phyloP scores from a whole-genome alignment of 2,113 vertebrate genomes.

The Lontra canadensis region DNA sequence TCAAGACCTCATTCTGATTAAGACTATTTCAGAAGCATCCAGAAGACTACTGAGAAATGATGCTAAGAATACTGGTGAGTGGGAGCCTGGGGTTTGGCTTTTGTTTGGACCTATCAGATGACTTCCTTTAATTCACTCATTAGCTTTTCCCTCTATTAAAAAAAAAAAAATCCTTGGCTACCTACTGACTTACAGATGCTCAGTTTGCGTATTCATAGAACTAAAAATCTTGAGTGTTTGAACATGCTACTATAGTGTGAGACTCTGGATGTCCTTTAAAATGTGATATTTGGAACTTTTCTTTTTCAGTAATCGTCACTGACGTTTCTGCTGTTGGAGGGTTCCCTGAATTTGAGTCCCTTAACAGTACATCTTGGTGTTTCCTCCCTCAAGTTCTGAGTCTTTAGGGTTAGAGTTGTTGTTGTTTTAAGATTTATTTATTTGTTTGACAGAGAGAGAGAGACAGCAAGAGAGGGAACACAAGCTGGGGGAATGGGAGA shows the following conservation, averaged over 20 bases:
- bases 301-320: background rate
- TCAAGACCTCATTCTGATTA: background rate
- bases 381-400: background rate
- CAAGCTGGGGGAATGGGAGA: too few species aligned
- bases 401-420: background rate
- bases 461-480: too few species aligned
- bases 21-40: background rate
- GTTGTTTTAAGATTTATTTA: too few species aligned
- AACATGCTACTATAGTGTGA: background rate
- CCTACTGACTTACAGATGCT: background rate
- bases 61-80: background rate
- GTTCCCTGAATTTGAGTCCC: background rate
- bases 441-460: too few species aligned
- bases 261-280: background rate
- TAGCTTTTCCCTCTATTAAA: background rate
- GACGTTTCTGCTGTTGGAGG: fast-evolving
- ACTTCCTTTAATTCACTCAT: background rate
- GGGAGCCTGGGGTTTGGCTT: background rate
- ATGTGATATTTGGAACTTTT: background rate
- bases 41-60: background rate
- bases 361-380: background rate
- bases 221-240: too few species aligned
- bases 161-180: background rate
- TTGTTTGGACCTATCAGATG: background rate
- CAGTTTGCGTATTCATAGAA: background rate